Evolutionary conservation across 2,888 invertebrate species (phyloP).

Genomic region (Autographa gamma): DNA sequence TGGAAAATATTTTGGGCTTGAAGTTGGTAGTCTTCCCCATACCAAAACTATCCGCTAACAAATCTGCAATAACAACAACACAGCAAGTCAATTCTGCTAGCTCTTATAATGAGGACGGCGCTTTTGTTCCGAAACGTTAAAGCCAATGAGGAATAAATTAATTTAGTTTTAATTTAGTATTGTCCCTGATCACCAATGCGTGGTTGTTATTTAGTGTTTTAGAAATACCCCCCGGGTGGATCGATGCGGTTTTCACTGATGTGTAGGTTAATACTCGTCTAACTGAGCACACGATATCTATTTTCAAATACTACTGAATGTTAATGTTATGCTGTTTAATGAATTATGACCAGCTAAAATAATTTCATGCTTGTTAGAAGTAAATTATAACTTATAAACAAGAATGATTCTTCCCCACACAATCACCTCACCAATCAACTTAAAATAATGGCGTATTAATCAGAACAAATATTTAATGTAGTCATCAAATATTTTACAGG

Average conservation of each 20-base stretch:
- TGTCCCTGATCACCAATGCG: conserved; percentile 3
- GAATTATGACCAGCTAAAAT: neutral
- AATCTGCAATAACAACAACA: conserved; percentile 80
- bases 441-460: neutral
- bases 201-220: neutral
- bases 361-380: conserved; percentile 1
- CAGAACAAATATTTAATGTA: too few species aligned
- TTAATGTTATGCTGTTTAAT: neutral
- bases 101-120: conserved; percentile 26
- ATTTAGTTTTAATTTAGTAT: conserved; percentile 1
- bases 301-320: neutral
- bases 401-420: neutral
- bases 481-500: neutral
- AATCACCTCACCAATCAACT: neutral
- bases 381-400: neutral
- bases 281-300: neutral
- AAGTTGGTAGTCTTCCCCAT: conserved; percentile 78
- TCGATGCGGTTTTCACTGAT: conserved; percentile 46
- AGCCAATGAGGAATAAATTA: neutral
- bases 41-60: conserved; percentile 84
- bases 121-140: conserved; percentile 8
- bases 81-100: conserved; percentile 65
- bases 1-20: conserved; percentile 75
- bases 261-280: conserved; percentile 21
- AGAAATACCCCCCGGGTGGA: neutral